These are phyloP conservation scores for Cyanoliseus patagonus DNA, from an alignment of 2,113 vertebrate species.

Conservation along the genomic window DNA sequence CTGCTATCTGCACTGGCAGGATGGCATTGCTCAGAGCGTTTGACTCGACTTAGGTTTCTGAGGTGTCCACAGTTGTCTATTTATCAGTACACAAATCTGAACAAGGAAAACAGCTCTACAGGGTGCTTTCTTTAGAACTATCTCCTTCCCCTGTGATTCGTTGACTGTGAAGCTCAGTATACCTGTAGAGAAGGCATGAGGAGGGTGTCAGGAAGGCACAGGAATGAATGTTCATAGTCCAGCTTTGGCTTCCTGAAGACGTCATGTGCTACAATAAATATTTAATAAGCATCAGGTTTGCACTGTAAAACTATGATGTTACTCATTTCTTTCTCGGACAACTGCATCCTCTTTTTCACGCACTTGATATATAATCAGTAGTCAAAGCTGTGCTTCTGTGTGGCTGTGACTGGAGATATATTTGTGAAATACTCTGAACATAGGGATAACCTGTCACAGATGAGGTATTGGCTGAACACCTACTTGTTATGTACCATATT, in stretches of 20 bases:
- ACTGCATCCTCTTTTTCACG: not conserved
- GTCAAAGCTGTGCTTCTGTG: not conserved
- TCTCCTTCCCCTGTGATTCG: not conserved
- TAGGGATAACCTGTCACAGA: not conserved
- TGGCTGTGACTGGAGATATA: not conserved
- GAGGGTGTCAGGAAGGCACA: not conserved
- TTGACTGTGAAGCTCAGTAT: not conserved
- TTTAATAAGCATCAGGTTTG: not conserved
- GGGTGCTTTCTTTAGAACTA: not conserved
- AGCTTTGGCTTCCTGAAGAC: not conserved
- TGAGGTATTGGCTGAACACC: not conserved
- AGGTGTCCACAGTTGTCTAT: not conserved
- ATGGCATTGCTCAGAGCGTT: not conserved
- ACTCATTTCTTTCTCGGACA: not conserved
- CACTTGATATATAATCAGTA: not conserved
- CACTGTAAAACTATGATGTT: not conserved
- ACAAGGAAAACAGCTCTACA: not conserved
- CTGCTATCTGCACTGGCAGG: not conserved
- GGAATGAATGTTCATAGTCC: not conserved
- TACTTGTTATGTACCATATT: not conserved
- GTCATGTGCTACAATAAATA: not conserved
- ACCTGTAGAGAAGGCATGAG: not conserved
- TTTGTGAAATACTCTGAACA: not conserved
- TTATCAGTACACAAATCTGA: not conserved
- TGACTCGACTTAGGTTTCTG: not conserved